Percentiles rank a stretch among this genome's conserved stretches.
phyloP scores from a whole-genome alignment of 2,888 invertebrate species.

The Homarus gammarus region DNA sequence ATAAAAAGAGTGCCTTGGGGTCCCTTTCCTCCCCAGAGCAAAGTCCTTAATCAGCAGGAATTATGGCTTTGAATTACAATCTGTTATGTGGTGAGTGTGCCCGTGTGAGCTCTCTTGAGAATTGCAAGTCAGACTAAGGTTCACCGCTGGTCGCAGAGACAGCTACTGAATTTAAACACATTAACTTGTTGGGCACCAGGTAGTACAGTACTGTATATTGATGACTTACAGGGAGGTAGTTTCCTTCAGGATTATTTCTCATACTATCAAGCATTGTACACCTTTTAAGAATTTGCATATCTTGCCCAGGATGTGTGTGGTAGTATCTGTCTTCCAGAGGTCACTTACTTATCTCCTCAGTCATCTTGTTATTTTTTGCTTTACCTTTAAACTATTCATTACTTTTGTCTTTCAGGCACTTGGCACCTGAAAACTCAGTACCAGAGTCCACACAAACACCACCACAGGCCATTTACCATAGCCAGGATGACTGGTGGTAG shows the following conservation, averaged over 20 bases:
- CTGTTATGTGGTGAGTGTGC: not conserved
- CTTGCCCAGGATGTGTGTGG: not conserved
- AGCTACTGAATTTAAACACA: no score
- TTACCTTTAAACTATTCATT: not conserved
- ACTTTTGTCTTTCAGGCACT: conserved; percentile 1
- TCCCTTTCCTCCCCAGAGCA: no score
- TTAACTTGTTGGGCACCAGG: no score
- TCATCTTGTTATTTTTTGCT: not conserved
- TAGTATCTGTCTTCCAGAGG: not conserved
- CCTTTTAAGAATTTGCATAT: no score
- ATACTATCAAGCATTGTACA: no score
- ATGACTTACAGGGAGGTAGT: not conserved
- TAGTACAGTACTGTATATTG: no score
- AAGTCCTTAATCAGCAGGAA: not conserved
- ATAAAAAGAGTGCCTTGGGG: no score
- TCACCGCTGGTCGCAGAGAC: no score
- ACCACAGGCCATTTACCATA: conserved; percentile 18
- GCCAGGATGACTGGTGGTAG: conserved; percentile 36
- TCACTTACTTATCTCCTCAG: not conserved
- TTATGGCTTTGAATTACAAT: not conserved
- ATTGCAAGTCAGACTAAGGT: no score
- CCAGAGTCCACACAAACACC: not conserved
- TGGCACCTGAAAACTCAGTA: not conserved
- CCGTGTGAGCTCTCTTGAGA: no score
- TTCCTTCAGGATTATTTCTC: not conserved